Evolutionary conservation across 2,797 vertebrate genomes (phyloP), one percentile per base, ranked within the genome.

Genomic region (Macrochelys suwanniensis): DNA sequence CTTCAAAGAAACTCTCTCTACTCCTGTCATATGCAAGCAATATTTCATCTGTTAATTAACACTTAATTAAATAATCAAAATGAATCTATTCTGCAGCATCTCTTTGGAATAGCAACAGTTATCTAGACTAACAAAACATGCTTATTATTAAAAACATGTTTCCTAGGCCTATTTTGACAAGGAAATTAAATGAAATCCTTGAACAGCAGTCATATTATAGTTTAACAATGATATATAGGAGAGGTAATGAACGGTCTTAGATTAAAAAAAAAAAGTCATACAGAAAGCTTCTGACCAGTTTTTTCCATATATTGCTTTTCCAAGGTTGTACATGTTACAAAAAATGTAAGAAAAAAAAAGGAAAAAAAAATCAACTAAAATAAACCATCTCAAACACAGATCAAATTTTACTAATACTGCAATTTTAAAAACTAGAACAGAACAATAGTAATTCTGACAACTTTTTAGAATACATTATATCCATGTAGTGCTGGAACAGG

Each of bases 11-110:
- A 76, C n/a, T 86, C 82, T 74, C 23, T 90, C 21, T 25, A 3
- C 26, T 96, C 82, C 84, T 94, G 77, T 79, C 78, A 90, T 87
- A 91, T 25, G 6, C 68, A 92, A 95, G 16, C 8, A 42, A 71
- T 25, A 71, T 71, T 37, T 71, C 11, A 1, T 37, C 90, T 88
- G n/a, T n/a, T n/a, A n/a, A n/a, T n/a, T n/a, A n/a, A n/a, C n/a
- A n/a, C n/a, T n/a, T n/a, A n/a, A n/a, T n/a, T n/a, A n/a, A n/a
- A n/a, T n/a, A n/a, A n/a, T n/a, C n/a, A n/a, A n/a, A n/a, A n/a
- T n/a, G n/a, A n/a, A 1, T 37, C 90, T 88, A 86, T 68, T 56
- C 59, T 26, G 86, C 33, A 50, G 57, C 90, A 89, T 76, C 5
- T 3, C 11, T 82, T 84, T 15, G 10, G 37, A 7, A 82, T 56